Percentiles rank a stretch among this genome's conserved stretches.
These are phyloP conservation scores for Heterotilapia buettikoferi DNA, from an alignment of 2,113 vertebrate species.

Conservation along the genomic window DNA sequence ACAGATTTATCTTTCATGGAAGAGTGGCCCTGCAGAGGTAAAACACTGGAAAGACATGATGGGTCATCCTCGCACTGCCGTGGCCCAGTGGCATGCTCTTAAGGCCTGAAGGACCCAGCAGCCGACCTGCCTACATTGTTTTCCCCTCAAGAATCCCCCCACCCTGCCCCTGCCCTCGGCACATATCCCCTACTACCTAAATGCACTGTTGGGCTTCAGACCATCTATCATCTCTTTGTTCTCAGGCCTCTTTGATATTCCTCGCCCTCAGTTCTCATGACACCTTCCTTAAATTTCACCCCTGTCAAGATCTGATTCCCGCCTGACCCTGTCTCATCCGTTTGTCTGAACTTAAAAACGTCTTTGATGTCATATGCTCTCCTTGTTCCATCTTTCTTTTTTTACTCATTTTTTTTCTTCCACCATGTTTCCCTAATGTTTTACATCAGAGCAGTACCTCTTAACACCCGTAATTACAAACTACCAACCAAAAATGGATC, in stretches of 20 bases:
- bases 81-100: conserved; percentile 98
- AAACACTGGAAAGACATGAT: conserved; percentile 99
- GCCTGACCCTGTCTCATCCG: conserved; percentile 23
- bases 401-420: not conserved
- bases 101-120: conserved; percentile 82
- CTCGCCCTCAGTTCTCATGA: conserved; percentile 23
- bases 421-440: not conserved
- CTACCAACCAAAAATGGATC: conserved; percentile 49
- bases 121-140: conserved; percentile 36
- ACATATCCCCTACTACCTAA: conserved; percentile 15
- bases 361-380: conserved; percentile 46
- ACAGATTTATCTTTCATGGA: conserved; percentile 99
- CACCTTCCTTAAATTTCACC: conserved; percentile 56
- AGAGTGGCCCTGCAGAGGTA: conserved; percentile 95
- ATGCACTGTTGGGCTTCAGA: conserved; percentile 26
- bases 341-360: conserved; percentile 36
- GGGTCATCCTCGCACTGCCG: conserved; percentile 87
- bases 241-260: conserved; percentile 68
- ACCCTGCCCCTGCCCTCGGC: conserved; percentile 20
- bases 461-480: conserved; percentile 40
- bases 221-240: conserved; percentile 62
- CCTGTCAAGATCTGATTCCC: conserved; percentile 32
- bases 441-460: conserved; percentile 37
- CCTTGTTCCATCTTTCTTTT: conserved; percentile 9
- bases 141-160: not conserved